Percentiles rank a stretch among this genome's conserved stretches.
Conservation (phyloP, 2,113 vertebrate species). For the Lagenorhynchus albirostris region DNA sequence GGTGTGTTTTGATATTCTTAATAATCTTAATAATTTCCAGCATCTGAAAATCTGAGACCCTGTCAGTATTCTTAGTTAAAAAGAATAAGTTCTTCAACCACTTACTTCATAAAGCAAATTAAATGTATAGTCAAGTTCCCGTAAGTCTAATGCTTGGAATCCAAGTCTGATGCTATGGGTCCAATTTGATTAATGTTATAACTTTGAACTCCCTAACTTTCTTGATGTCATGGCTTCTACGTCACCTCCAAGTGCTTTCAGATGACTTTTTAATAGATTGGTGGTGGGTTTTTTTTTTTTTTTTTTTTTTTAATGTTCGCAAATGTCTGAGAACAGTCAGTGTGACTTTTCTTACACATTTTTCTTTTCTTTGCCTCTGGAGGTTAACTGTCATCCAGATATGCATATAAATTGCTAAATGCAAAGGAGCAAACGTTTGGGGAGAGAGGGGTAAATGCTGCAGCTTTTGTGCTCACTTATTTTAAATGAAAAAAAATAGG, state of each 20-base stretch:
- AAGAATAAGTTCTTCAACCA: constrained; percentile 45
- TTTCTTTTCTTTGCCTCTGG: constrained; percentile 27
- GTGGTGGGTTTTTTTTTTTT: neutral
- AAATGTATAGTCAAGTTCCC: neutral
- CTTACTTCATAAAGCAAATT: neutral
- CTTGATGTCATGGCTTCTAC: neutral
- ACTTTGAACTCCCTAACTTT: constrained; percentile 16
- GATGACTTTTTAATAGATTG: constrained; percentile 24
- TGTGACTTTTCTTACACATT: constrained; percentile 29
- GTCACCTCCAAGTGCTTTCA: constrained; percentile 16
- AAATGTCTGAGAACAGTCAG: neutral
- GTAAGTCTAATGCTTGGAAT: neutral
- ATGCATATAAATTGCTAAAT: neutral
- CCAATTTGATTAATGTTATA: constrained; percentile 17
- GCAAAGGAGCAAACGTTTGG: neutral
- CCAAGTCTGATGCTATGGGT: neutral
- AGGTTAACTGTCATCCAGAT: neutral
- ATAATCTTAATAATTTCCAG: neutral
- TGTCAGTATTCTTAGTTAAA: constrained; percentile 1
- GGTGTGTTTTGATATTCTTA: constrained; percentile 40
- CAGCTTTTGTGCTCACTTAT: neutral
- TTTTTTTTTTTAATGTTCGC: neutral
- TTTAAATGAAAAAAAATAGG: neutral
- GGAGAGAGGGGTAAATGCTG: neutral
- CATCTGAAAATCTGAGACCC: constrained; percentile 21